Percentiles rank a stretch among this genome's conserved stretches.
Conservation (phyloP, 37 sponge, comb jelly and placozoan species). For the Aplysina aerophoba region DNA sequence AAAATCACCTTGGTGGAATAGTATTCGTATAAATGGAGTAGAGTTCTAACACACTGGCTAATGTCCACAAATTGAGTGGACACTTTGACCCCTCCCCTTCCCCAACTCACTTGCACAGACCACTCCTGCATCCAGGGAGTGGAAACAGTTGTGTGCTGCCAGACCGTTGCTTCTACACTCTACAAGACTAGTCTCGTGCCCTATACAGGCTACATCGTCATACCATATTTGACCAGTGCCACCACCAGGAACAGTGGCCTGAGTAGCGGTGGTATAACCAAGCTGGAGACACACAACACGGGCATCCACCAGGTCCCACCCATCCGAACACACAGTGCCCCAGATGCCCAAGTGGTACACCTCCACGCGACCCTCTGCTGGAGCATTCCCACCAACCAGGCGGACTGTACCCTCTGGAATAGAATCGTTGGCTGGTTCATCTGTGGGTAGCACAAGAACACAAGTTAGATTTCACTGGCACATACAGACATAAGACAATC, state of each 20-base stretch:
- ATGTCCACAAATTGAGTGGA: too few species aligned
- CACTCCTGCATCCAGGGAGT: conserved; percentile 44
- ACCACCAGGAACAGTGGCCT: neutral
- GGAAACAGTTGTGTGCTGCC: conserved; percentile 31
- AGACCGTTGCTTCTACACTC: conserved; percentile 13
- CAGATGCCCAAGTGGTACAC: neutral
- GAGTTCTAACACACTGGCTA: too few species aligned
- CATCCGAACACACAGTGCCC: conserved; percentile 23
- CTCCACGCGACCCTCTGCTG: neutral
- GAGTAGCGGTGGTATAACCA: neutral
- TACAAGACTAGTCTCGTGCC: conserved; percentile 15
- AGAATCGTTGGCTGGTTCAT: neutral
- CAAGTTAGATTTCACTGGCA: too few species aligned
- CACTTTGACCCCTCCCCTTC: too few species aligned
- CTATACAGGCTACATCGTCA: conserved; percentile 16
- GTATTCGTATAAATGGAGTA: too few species aligned
- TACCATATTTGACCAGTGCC: conserved; percentile 50
- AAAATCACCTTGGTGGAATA: too few species aligned
- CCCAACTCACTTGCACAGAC: conserved; percentile 35
- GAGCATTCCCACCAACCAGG: neutral
- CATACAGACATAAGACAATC: too few species aligned
- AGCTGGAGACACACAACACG: conserved; percentile 27
- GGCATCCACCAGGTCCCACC: conserved; percentile 9
- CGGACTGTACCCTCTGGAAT: neutral
- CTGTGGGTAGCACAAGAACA: neutral